Conservation (phyloP, 2,888 invertebrate genomes). For the Cheiracanthium punctorium region DNA sequence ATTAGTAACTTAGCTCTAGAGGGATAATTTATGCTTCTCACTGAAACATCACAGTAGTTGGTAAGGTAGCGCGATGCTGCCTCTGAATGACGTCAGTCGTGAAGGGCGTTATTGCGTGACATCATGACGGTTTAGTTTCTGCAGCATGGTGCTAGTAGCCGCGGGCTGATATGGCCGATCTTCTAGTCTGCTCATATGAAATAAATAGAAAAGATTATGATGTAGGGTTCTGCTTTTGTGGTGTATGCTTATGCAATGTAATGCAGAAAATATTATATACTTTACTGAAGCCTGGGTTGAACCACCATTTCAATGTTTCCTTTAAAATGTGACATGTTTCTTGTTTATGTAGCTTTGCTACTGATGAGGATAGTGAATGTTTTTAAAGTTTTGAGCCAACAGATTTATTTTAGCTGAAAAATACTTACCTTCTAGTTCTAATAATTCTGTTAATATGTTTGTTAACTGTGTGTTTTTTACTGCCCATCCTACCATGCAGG, state of each 20-base stretch:
- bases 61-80: not conserved
- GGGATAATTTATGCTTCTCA: too few species aligned
- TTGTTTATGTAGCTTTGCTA: slow-evolving; percentile 43
- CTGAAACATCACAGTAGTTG: not conserved
- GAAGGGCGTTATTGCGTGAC: slow-evolving; percentile 56
- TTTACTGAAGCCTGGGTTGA: not conserved
- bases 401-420: slow-evolving; percentile 3
- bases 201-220: not conserved
- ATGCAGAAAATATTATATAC: not conserved
- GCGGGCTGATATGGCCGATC: slow-evolving; percentile 38
- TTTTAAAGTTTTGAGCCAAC: not conserved
- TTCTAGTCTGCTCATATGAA: not conserved
- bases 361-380: slow-evolving; percentile 12
- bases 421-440: not conserved
- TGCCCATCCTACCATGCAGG: slow-evolving; percentile 45
- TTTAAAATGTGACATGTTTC: slow-evolving; percentile 43
- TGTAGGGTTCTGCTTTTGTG: not conserved
- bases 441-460: slow-evolving; percentile 17
- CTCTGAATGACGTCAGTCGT: slow-evolving; percentile 11
- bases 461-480: slow-evolving; percentile 21
- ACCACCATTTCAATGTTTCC: not conserved
- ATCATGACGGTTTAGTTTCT: slow-evolving; percentile 52
- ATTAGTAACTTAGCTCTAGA: too few species aligned
- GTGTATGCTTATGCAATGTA: not conserved
- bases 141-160: slow-evolving; percentile 49